Evolutionary conservation across 2,113 vertebrate genomes (phyloP), one percentile per base, ranked within the genome.

Genomic region (Loxodonta africana): DNA sequence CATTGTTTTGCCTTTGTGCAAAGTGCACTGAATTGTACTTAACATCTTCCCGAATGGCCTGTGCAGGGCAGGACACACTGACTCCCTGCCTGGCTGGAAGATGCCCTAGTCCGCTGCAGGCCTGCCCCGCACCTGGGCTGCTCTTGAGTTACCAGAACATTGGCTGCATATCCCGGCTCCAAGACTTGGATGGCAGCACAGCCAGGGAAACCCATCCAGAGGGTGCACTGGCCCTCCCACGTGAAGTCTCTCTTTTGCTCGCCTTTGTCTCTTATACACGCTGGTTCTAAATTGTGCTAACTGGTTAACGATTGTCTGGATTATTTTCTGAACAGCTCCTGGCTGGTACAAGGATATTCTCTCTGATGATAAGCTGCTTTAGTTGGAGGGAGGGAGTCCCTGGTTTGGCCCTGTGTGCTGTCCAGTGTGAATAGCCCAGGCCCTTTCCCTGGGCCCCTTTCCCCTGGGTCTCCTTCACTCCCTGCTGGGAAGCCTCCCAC

Each of bases 1-100:
- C 93, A 96, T 96, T 94, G 37, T 73, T 94, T 46, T 90, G 94
- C 95, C 94, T 95, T 90, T 92, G 96, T 92, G 93, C 88, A 83
- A 92, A 97, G 95, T 91, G 91, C 87, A 88, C 87, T 86, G 93
- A 94, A 93, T 95, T 84, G 63, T 87, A 91, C 83, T 94, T 86
- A 73, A 90, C 80, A 67, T 44, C 86, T 81, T 83, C 37, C 69
- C 9, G 10, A 53, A 46, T 6, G 48, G n/a, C 37, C 30, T 23
- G 33, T 44, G 60, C 37, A 51, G 88, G 93, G 30, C 71, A 41
- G 90, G 83, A 69, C 78, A 78, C 21, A 9, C 60, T 94, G 81
- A 93, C 46, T 51, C 77, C 7, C 48, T 33, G 48, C 46, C 25
- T 17, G 0, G 28, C 48, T 6, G 3, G 14, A 51, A 51, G 77